Evolutionary conservation across 2,888 invertebrate genomes (phyloP).

Genomic region (Antheraea yamamai): DNA sequence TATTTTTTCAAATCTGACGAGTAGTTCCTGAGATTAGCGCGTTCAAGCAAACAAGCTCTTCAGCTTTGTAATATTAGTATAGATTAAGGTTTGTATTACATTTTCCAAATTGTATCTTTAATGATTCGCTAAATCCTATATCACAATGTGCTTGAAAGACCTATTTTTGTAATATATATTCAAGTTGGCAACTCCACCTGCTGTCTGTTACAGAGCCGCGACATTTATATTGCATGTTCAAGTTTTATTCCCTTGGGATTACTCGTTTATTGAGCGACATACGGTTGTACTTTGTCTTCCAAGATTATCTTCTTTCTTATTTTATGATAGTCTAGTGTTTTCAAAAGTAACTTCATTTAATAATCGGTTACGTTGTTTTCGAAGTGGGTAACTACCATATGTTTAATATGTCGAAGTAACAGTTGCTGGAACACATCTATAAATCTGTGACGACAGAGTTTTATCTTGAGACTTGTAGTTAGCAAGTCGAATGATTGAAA

Average conservation of each 20-base stretch:
- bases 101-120: neutral
- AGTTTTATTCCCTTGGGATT: conserved; percentile 22
- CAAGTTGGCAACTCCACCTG: conserved; percentile 4
- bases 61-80: too few relatives aligned
- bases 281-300: neutral
- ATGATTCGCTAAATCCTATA: neutral
- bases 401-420: too few relatives aligned
- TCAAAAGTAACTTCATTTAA: neutral
- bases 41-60: too few relatives aligned
- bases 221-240: conserved; percentile 30
- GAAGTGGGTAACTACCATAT: too few relatives aligned
- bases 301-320: neutral
- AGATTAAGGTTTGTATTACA: too few relatives aligned
- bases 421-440: too few relatives aligned
- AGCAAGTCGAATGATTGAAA: too few relatives aligned
- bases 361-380: neutral
- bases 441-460: too few relatives aligned
- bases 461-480: too few relatives aligned
- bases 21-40: too few relatives aligned
- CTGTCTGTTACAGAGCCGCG: conserved; percentile 16
- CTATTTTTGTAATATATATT: neutral
- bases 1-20: too few relatives aligned
- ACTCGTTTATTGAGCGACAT: conserved; percentile 12
- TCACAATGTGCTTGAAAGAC: neutral
- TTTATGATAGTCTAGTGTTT: neutral